A percentile compares a stretch with the other conserved stretches of the same genome.
These are phyloP conservation scores for Herpailurus yagouaroundi DNA, from an alignment of 2,113 vertebrate genomes.

Conservation along the genomic window DNA sequence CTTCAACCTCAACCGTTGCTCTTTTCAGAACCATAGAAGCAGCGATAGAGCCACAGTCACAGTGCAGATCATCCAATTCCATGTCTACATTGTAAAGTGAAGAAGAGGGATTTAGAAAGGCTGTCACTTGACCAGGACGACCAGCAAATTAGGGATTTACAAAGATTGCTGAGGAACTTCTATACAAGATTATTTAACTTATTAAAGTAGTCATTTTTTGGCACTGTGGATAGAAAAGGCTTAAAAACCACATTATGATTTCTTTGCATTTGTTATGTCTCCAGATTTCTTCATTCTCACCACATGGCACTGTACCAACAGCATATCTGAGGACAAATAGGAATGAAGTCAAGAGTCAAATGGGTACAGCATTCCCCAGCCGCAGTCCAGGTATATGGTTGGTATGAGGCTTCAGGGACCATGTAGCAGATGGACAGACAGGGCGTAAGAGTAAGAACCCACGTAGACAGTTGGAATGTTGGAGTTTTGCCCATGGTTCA, in stretches of 20 bases:
- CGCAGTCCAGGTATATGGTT: neutral
- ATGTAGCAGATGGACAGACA: neutral
- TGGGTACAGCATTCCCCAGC: neutral
- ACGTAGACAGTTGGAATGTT: neutral
- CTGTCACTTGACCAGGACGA: neutral
- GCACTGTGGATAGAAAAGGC: neutral
- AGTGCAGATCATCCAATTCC: neutral
- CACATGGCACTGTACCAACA: accelerated
- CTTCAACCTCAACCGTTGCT: neutral
- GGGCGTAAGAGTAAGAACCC: neutral
- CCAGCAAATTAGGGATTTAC: neutral
- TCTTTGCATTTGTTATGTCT: neutral
- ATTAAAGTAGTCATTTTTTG: neutral
- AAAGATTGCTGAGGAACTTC: neutral
- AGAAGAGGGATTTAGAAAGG: neutral
- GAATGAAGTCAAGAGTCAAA: neutral
- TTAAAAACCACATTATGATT: neutral
- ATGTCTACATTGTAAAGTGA: neutral
- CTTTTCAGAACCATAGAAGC: neutral
- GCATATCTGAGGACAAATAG: neutral
- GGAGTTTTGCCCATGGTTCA: neutral
- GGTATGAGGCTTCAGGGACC: neutral
- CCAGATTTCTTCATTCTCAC: neutral
- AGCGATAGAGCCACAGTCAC: neutral
- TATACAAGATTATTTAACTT: neutral